A percentile compares a stretch with the other conserved stretches of the same genome.
Evolutionary conservation across 2,113 vertebrate species (phyloP).

Genomic region (Petroica traversi): DNA sequence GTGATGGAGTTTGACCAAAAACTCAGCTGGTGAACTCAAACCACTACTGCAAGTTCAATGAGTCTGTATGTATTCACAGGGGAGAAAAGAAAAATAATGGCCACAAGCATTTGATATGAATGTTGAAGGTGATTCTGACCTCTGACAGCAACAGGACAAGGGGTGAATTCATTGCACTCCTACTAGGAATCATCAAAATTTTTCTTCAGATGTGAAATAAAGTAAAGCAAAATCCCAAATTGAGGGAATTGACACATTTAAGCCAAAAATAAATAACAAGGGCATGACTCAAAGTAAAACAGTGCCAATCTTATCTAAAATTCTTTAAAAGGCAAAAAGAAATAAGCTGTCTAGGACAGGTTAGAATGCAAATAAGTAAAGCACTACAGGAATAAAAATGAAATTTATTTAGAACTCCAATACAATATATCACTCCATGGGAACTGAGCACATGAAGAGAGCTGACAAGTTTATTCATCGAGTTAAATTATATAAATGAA

Average conservation of each 20-base stretch:
- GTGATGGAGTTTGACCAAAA: too few species aligned
- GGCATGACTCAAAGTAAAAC: neutral
- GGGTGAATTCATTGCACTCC: neutral
- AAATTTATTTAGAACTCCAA: neutral
- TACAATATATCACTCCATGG: neutral
- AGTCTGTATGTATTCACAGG: neutral
- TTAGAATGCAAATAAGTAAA: neutral
- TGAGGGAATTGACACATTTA: neutral
- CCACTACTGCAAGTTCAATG: too few species aligned
- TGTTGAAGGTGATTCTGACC: neutral
- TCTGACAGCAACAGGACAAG: neutral
- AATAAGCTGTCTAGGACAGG: neutral
- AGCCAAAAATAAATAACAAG: neutral
- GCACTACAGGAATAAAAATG: neutral
- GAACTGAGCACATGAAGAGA: neutral
- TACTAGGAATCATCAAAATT: neutral
- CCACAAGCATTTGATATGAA: neutral
- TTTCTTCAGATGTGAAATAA: neutral
- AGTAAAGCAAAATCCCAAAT: neutral
- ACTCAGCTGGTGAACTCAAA: too few species aligned
- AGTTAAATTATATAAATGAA: neutral
- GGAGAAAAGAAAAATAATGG: neutral
- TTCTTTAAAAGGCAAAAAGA: neutral
- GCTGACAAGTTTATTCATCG: neutral
- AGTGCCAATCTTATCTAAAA: neutral